Evolutionary conservation across 1,140 invertebrate genomes (phyloP), one percentile per base, ranked within the genome.

Genomic region (Tribolium castaneum): DNA sequence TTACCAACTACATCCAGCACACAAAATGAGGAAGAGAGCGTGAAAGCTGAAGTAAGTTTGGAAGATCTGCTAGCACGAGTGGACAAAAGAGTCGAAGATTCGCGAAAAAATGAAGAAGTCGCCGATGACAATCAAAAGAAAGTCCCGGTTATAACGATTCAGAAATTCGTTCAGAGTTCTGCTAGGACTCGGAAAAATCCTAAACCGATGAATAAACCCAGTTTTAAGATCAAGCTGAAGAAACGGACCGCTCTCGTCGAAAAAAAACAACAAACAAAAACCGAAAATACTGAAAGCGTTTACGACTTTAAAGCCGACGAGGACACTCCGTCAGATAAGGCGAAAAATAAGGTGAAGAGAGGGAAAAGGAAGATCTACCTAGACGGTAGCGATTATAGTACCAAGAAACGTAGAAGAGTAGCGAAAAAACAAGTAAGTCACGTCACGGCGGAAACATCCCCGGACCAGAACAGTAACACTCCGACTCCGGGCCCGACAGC

Each of bases 11-110:
- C 10, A 50, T 50, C 49, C 49, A 50, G 6, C 1, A 2, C 3
- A 50, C 5, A 10, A 7, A 7, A 30, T 52, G 12, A 75, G 59
- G 30, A 76, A 76, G 14, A 76, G 54, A 30, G 2, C 16, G 16
- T 2, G 2, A 19, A 19, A 19, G 16, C 16, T 19, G 16, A 19
- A 19, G 16, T 19, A 19, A 45, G 34, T 10, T 50, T 51, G 10
- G 56, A 77, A 34, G 66, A 71, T 39, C 49, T 45, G 9, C 16
- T 45, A 19, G 45, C 30, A 7, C 12, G 7, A 39, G 10, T 7
- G 2, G 14, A 49, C n/a, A 75, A 39, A 70, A 76, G 25, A 79
- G 66, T 70, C 14, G 66, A 76, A 79, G 35, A 50, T 30, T 30
- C 25, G 1, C 25, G 25, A 30, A 30, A 30, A 3, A 25, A 25